Conservation (phyloP, 2,113 vertebrate genomes). For the Lampris incognitus region DNA sequence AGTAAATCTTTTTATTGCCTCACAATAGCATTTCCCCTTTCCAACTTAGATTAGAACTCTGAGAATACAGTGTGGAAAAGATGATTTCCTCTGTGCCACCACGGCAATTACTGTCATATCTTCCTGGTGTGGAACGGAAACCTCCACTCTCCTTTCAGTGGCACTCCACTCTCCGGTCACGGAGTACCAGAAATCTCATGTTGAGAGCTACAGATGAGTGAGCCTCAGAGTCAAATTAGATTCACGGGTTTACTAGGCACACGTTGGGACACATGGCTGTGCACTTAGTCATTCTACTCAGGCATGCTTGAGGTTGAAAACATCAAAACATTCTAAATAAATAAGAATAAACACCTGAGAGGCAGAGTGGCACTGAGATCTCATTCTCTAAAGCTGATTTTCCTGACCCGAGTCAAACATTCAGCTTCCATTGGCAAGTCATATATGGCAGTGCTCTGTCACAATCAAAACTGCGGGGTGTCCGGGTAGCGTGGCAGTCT, state of each 20-base stretch:
- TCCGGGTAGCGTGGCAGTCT: too few relatives aligned
- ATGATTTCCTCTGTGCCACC: slow-evolving; percentile 29
- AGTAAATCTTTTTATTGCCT: too few relatives aligned
- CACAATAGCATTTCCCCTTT: too few relatives aligned
- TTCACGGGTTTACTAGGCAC: background rate
- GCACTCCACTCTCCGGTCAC: slow-evolving; percentile 1
- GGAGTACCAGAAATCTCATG: background rate
- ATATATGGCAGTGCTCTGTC: too few relatives aligned
- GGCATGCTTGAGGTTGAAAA: background rate
- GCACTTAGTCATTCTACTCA: background rate
- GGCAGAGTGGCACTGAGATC: too few relatives aligned
- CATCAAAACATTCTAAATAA: too few relatives aligned
- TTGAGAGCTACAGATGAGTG: background rate
- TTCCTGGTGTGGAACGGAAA: background rate
- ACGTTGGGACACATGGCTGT: background rate
- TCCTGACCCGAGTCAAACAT: too few relatives aligned
- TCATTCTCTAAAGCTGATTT: too few relatives aligned
- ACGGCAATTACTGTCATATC: slow-evolving; percentile 17
- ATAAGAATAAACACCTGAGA: too few relatives aligned
- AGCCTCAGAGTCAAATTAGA: background rate
- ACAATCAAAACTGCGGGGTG: too few relatives aligned
- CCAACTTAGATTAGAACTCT: slow-evolving; percentile 39
- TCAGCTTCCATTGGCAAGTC: too few relatives aligned
- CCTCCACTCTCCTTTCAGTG: slow-evolving; percentile 21
- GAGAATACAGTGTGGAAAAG: slow-evolving; percentile 8